A percentile compares a stretch with the other conserved stretches of the same genome.
These are phyloP conservation scores for Notospermus geniculatus DNA, from an alignment of 1,140 invertebrate genomes.

Conservation along the genomic window DNA sequence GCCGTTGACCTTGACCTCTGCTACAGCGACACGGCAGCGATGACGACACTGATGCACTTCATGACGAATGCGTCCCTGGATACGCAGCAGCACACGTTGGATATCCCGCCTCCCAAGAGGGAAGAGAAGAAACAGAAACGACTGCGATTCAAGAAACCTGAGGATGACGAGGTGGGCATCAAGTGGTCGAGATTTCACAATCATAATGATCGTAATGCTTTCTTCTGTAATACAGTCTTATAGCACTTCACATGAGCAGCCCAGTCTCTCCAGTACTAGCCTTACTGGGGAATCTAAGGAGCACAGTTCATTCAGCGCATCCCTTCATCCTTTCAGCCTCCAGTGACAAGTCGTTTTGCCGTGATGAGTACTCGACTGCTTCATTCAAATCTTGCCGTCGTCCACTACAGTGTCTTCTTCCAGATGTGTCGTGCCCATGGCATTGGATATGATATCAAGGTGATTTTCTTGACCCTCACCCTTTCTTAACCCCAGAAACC, in stretches of 20 bases:
- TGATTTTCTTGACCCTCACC: conserved; percentile 28
- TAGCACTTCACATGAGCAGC: too few relatives aligned
- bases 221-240: too few relatives aligned
- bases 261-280: too few relatives aligned
- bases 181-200: too few relatives aligned
- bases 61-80: conserved; percentile 49
- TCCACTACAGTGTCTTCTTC: conserved; percentile 57
- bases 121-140: conserved; percentile 31
- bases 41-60: conserved; percentile 51
- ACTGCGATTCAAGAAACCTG: conserved; percentile 29
- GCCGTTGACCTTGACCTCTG: conserved; percentile 49
- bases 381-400: conserved; percentile 54
- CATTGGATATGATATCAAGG: conserved; percentile 57
- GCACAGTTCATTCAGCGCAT: background rate
- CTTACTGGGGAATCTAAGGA: too few relatives aligned
- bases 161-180: conserved; percentile 23
- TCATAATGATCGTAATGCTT: too few relatives aligned
- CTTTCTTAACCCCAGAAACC: background rate
- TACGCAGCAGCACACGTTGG: conserved; percentile 41
- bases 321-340: background rate
- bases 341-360: conserved; percentile 40
- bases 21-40: conserved; percentile 49
- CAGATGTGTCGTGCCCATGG: conserved; percentile 57
- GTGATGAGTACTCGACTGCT: conserved; percentile 51
- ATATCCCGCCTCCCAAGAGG: conserved; percentile 36